phyloP scores from a whole-genome alignment of 2,888 invertebrate genomes.

The Eremobia ochroleuca region DNA sequence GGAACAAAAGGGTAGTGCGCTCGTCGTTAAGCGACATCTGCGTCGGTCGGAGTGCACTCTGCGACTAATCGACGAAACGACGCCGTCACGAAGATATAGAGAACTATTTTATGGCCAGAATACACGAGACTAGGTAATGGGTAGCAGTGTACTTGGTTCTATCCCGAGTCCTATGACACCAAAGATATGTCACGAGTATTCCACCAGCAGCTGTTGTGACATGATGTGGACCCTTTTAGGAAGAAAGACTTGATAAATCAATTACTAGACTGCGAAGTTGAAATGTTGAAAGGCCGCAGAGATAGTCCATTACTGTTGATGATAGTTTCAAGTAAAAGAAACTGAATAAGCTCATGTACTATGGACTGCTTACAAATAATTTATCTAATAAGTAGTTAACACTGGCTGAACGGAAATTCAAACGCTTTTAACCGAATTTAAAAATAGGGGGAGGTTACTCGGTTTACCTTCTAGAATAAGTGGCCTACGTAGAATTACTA shows the following conservation, averaged over 20 bases:
- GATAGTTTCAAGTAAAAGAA: not conserved
- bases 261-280: not conserved
- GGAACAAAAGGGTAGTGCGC: not conserved
- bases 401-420: not conserved
- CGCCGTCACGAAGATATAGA: constrained; percentile 36
- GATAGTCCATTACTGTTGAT: not conserved
- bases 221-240: not conserved
- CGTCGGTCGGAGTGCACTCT: constrained; percentile 35
- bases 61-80: constrained; percentile 46
- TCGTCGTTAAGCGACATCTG: constrained; percentile 13
- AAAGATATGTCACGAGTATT: not conserved
- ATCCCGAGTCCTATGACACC: not conserved
- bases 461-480: not conserved
- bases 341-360: no score
- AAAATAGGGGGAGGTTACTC: not conserved
- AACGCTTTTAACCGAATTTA: not conserved
- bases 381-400: not conserved
- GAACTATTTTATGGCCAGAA: constrained; percentile 35
- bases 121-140: constrained; percentile 34
- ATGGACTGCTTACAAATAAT: not conserved
- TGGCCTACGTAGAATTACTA: not conserved
- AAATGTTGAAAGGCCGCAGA: no score
- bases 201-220: not conserved
- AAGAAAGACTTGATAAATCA: not conserved
- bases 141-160: constrained; percentile 9